Evolutionary conservation across 2,797 vertebrate genomes (phyloP).

Genomic region (Sebastes kiyomatsui): DNA sequence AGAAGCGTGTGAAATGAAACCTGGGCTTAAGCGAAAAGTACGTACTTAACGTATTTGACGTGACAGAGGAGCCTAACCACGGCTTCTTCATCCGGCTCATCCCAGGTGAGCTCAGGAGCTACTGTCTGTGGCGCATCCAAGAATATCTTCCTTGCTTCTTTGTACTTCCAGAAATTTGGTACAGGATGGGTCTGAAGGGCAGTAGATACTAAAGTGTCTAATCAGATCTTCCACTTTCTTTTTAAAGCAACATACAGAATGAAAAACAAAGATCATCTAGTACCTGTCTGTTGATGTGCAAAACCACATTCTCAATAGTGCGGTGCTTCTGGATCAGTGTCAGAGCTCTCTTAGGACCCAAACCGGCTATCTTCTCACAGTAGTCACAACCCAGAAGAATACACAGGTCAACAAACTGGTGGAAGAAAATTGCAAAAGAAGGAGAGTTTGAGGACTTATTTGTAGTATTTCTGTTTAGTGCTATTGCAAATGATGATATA

Average conservation of each 20-base stretch:
- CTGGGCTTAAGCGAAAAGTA: neutral
- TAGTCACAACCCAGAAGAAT: slow-evolving; percentile 90
- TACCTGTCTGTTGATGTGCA: slow-evolving; percentile 81
- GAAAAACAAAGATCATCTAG: neutral
- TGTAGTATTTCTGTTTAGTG: neutral
- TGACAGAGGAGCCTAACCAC: slow-evolving; percentile 80
- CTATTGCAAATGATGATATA: neutral
- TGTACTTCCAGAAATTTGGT: slow-evolving; percentile 79
- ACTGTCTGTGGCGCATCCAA: slow-evolving; percentile 54
- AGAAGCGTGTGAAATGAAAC: neutral
- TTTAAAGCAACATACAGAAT: neutral
- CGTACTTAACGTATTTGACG: slow-evolving; percentile 75
- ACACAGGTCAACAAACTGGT: slow-evolving; percentile 88
- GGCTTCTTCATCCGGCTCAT: slow-evolving; percentile 81
- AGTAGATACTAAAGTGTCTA: neutral
- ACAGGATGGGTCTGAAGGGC: slow-evolving; percentile 73
- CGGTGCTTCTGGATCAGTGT: slow-evolving; percentile 82
- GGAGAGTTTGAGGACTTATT: neutral
- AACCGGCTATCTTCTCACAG: slow-evolving; percentile 82
- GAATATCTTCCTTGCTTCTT: slow-evolving; percentile 82
- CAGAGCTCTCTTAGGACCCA: slow-evolving; percentile 84
- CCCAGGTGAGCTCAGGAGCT: slow-evolving; percentile 73
- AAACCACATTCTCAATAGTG: slow-evolving; percentile 82
- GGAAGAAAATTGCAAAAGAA: neutral
- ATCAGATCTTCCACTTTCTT: neutral